Conservation (phyloP, 2,888 invertebrate species). For the Amblyjoppa fuscipennis region DNA sequence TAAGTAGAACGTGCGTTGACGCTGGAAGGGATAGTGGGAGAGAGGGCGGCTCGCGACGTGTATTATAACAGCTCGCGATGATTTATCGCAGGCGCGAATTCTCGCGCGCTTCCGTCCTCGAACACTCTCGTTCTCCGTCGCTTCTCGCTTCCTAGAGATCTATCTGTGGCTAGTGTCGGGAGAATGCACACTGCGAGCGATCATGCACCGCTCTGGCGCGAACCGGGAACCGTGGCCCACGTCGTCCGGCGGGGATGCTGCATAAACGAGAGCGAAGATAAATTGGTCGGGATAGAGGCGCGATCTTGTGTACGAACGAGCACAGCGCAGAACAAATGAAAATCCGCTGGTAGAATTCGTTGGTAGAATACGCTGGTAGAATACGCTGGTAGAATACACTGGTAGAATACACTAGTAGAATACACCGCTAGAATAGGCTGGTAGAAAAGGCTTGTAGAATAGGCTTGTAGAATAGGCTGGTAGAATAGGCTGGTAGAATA, state of each 20-base stretch:
- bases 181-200: constrained; percentile 40
- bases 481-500: no score
- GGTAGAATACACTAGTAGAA: no score
- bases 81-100: constrained; percentile 64
- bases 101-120: constrained; percentile 60
- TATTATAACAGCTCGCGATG: constrained; percentile 58
- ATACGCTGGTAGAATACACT: no score
- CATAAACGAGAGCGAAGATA: constrained; percentile 75
- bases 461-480: no score
- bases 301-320: constrained; percentile 19
- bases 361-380: no score
- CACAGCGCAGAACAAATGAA: neutral
- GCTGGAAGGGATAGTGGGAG: constrained; percentile 15
- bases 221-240: constrained; percentile 61
- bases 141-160: constrained; percentile 45
- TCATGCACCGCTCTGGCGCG: constrained; percentile 55
- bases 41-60: constrained; percentile 29
- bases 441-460: no score
- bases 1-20: constrained; percentile 41
- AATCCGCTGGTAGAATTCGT: neutral
- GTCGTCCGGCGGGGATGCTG: constrained; percentile 64
- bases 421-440: no score
- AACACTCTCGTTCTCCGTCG: constrained; percentile 10
- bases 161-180: constrained; percentile 27
- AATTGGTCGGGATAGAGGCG: constrained; percentile 72